Base-by-base conservation (phyloP, 2,888 invertebrate species). In the Mythimna ferrago region DNA sequence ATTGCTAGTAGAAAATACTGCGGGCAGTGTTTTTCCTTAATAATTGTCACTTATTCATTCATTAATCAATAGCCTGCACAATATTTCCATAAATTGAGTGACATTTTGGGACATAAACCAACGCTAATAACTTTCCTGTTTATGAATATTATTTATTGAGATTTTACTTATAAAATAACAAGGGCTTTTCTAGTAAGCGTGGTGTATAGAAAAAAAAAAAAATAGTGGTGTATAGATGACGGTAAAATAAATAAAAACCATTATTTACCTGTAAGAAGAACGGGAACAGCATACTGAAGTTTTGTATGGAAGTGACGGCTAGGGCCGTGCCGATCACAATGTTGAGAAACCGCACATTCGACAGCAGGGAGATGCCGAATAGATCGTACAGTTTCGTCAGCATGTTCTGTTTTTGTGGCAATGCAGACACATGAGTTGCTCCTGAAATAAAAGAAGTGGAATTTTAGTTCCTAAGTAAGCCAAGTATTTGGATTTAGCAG, bases 281-380 rank as follows among this genome's bases (percentile, higher is more conserved):
- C 9, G 98, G 98, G 83, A 96, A 97, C 54, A 98, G 93, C 96
- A 98, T 97, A 76, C 97, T 97, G 88, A 98, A 98, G 87, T 97
- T 97, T 71, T 97, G 97, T 64, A 97, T 97, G 0, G 97, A 97
- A 10, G 97, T 97, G 67, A 97, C 97, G 9, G 97, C 97, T 38
- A 98, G 89, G 0, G 97, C 97, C 73, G 97, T 96, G 57, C 98
- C 98, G 56, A 97, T 93, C 67, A 97, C 96, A 44, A 98, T 97
- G 87, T 97, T 97, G 79, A 97, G 92, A 88, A 98, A 98, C 5
- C 97, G 94, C 0, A 96, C 94, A 89, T 97, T 97, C 44, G 96
- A 95, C 11, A 98, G 90, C 11, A 98, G 92, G 56, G 97, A 96
- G 71, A 98, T 95, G 82, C 97, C 98, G 89, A 98, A 97, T 48